Conservation (phyloP, 1,140 invertebrate genomes). For the Zaprionus nigranus region DNA sequence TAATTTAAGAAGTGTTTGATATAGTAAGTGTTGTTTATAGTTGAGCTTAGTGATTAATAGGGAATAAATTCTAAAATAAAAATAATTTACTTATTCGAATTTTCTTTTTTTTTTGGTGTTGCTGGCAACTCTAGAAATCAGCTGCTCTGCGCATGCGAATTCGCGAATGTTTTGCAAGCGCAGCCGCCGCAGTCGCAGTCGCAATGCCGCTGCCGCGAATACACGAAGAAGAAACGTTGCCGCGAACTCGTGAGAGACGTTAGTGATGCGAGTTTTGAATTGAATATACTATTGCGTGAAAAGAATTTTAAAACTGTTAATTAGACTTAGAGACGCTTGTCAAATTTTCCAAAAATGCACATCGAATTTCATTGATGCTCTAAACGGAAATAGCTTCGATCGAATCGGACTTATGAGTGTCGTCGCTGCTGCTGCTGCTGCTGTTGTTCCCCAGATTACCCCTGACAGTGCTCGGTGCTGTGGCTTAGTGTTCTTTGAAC, state of each 20-base stretch:
- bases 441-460: constrained; percentile 2
- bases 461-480: constrained; percentile 19
- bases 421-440: background rate
- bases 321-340: background rate
- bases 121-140: constrained; percentile 29
- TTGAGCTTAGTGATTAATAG: no score
- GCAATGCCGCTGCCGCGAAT: constrained; percentile 45
- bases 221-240: constrained; percentile 8
- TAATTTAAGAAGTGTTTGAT: no score
- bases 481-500: constrained; percentile 44
- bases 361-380: constrained; percentile 19
- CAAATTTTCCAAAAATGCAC: constrained; percentile 7
- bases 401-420: constrained; percentile 25
- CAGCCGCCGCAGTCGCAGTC: constrained; percentile 43
- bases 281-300: constrained; percentile 14
- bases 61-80: no score
- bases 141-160: constrained; percentile 47
- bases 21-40: no score
- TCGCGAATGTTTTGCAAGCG: constrained; percentile 42
- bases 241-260: constrained; percentile 11
- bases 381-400: constrained; percentile 13
- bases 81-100: background rate
- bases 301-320: constrained; percentile 12
- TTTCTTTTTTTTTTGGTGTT: accelerated
- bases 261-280: constrained; percentile 29